Conservation (phyloP, 1,140 invertebrate species). For the Venturia canescens region DNA sequence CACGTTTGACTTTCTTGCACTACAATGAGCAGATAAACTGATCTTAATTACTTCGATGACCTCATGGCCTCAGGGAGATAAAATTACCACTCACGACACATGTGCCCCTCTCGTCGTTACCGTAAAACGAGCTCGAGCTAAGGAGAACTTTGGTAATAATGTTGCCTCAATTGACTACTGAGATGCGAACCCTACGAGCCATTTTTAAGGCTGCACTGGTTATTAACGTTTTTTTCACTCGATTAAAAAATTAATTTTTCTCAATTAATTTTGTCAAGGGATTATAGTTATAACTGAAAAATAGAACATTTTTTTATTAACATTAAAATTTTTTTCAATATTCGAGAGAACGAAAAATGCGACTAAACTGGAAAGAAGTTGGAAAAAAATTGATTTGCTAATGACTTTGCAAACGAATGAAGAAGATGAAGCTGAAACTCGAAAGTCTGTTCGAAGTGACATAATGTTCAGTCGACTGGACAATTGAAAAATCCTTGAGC, state of each 20-base stretch:
- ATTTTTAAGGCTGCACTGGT: background rate
- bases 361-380: background rate
- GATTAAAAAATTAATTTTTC: background rate
- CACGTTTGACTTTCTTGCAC: conserved; percentile 56
- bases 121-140: conserved; percentile 14
- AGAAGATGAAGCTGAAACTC: background rate
- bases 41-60: conserved; percentile 76
- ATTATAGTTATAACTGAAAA: too few relatives aligned
- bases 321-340: too few relatives aligned
- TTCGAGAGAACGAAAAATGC: too few relatives aligned
- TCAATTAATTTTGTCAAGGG: too few relatives aligned
- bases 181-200: background rate
- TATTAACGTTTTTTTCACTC: background rate
- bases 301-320: too few relatives aligned
- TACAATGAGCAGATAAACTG: conserved; percentile 69
- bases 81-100: conserved; percentile 68
- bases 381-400: background rate
- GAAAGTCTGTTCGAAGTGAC: too few relatives aligned
- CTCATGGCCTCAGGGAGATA: conserved; percentile 72
- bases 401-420: background rate
- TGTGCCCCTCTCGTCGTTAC: conserved; percentile 50
- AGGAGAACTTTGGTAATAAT: background rate
- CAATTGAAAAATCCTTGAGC: conserved; percentile 8
- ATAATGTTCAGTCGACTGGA: background rate
- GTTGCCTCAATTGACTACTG: background rate